Base-by-base conservation (phyloP, 64 coral and sea anemone species). In the Porites lutea region DNA sequence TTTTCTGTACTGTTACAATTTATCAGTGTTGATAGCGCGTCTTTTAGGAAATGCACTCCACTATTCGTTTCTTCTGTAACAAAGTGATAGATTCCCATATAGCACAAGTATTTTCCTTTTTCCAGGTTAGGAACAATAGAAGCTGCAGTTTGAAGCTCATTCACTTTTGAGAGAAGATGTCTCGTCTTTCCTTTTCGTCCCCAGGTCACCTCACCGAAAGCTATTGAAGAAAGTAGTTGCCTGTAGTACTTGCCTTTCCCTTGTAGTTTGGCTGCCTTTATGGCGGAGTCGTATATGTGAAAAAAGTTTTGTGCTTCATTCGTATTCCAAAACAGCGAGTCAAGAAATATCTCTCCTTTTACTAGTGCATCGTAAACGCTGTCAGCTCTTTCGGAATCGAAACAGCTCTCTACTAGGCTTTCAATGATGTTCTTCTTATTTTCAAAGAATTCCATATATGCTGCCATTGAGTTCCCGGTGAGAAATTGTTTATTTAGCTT, bases 381-480 rank as follows among this genome's bases (percentile, higher is more conserved):
- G 2, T 77, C 52, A 19, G 77, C 51, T 60, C 20, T 60, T 4
- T 13, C 37, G 22, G 52, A 11, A 79, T 79, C 21, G 8, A 8
- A 59, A 37, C n/a, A 79, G 8, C 54, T 18, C 16, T 79, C 77
- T 23, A 8, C 43, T 37, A 79, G 20, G 27, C 71, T 62, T 44
- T 44, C 18, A 60, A 77, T 45, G 47, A 84, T 66, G 47, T 20
- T 84, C 13, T 65, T 27, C 67, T 20, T 84, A 76, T 89, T 59
- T 51, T 60, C 27, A 37, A 37, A 37, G 27, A 37, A 88, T 59
- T 12, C 53, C 3, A 59, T 71, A 6, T 75, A 60, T 43, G 86
- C 86, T 18, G 7, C 44, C 71, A 73, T 45, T 8, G 79, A 15
- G 10, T 83, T 14, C 7, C 79, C 64, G 1, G 63, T 13, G 10